Percentiles rank a stretch among this genome's conserved stretches.
Conservation (phyloP, 2,888 invertebrate genomes). For the Cantharis lateralis region DNA sequence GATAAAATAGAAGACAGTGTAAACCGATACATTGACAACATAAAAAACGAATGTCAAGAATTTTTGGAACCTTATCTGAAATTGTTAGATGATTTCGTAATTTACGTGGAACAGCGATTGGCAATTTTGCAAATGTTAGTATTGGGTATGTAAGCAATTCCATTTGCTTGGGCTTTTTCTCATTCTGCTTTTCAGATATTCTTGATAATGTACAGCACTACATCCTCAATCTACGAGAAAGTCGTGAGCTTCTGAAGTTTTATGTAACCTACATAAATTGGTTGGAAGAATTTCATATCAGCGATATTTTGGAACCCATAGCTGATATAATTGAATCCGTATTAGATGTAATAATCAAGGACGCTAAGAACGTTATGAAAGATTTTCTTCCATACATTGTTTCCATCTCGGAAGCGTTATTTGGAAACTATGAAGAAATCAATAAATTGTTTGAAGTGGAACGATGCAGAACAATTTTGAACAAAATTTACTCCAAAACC, state of each 20-base stretch:
- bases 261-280: constrained; percentile 35
- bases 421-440: constrained; percentile 55
- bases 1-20: constrained; percentile 30
- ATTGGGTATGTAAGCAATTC: constrained; percentile 28
- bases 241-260: constrained; percentile 32
- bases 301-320: constrained; percentile 36
- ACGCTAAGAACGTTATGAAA: constrained; percentile 33
- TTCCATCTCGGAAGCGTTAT: constrained; percentile 52
- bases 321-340: constrained; percentile 36
- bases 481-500: constrained; percentile 52
- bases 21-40: constrained; percentile 25
- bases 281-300: constrained; percentile 36
- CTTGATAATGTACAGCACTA: constrained; percentile 36
- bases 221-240: constrained; percentile 36
- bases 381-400: constrained; percentile 36
- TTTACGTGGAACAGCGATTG: constrained; percentile 36
- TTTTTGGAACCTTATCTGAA: constrained; percentile 37
- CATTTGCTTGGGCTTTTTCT: not conserved
- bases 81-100: constrained; percentile 35
- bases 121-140: constrained; percentile 35
- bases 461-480: constrained; percentile 53
- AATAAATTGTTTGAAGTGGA: constrained; percentile 56
- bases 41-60: constrained; percentile 26
- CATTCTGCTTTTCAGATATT: constrained; percentile 25
- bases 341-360: constrained; percentile 33